Evolutionary conservation across 1,140 invertebrate genomes (phyloP), one percentile per base, ranked within the genome.

Genomic region (Zaprionus gabonicus): DNA sequence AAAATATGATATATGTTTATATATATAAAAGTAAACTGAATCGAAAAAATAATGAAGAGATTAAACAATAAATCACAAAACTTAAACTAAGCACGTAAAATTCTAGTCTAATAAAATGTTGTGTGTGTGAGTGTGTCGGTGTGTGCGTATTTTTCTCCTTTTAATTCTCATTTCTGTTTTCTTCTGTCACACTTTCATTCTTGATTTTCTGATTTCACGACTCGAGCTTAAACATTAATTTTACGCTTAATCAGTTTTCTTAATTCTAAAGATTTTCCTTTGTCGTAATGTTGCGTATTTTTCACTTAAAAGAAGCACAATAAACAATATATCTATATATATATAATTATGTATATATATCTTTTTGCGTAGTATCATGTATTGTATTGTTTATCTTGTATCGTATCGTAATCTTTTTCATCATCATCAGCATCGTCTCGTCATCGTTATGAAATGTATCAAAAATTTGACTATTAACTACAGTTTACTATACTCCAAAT

Each of bases 61-160:
- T 91, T 91, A 91, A 91, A 91, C 73, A 87, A 91, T 91, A 91
- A 91, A 91, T 91, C 87, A 91, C 87, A 91, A 91, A 91, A 91
- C 81, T 87, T 91, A 91, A 77, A 60, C 81, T 90, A 88, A 78
- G 71, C 77, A 88, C 81, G 74, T 86, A 87, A 71, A 83, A 83
- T 80, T 78, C 84, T 88, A 87, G 51, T 70, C 81, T 87, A 87
- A 64, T 68, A 73, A 73, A 88, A 84, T 13, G 70, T 73, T 86
- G 71, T 82, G 58, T 41, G 38, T 41, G 38, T 41, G 20, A 20
- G 38, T 41, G 41, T 44, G 41, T 23, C 23, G 23, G 23, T 3
- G 7, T 44, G 41, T n/a, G 4, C 7, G n/a, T n/a, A 17, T 46
- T 46, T 2, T 17, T 46, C 41, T 46, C 36, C 13, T 38, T 17